Conservation (phyloP, 2,888 invertebrate species). For the Pristionchus entomophagus region DNA sequence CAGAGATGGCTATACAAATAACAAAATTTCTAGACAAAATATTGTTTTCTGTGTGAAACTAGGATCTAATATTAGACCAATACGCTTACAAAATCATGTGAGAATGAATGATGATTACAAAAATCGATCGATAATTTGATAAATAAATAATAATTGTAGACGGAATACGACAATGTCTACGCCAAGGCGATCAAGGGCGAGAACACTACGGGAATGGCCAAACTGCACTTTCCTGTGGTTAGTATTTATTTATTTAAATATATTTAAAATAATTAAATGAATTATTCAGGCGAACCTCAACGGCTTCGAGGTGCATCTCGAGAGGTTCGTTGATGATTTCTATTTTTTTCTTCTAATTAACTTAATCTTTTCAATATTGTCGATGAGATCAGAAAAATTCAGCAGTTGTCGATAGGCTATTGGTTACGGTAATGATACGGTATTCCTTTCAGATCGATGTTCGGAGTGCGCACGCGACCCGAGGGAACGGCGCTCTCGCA, state of each 20-base stretch:
- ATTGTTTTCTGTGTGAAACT: too few relatives aligned
- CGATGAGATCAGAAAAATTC: too few relatives aligned
- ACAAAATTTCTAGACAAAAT: too few relatives aligned
- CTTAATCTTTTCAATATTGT: too few relatives aligned
- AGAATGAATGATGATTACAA: too few relatives aligned
- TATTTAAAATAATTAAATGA: background rate
- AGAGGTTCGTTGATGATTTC: slow-evolving; percentile 50
- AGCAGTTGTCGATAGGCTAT: too few relatives aligned
- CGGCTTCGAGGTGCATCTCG: slow-evolving; percentile 70
- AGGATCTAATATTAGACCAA: too few relatives aligned
- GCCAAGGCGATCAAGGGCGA: slow-evolving; percentile 47
- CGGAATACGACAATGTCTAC: slow-evolving; percentile 59
- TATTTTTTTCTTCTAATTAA: background rate
- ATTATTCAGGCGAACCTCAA: slow-evolving; percentile 52
- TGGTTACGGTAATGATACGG: too few relatives aligned
- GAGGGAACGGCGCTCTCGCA: background rate
- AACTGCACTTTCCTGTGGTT: slow-evolving; percentile 67
- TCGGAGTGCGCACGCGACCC: slow-evolving; percentile 43
- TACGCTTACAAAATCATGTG: too few relatives aligned
- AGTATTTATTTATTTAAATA: slow-evolving; percentile 48
- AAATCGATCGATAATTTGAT: too few relatives aligned
- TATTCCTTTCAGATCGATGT: slow-evolving; percentile 8
- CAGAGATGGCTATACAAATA: too few relatives aligned
- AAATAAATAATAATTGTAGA: too few relatives aligned
- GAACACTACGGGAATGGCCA: slow-evolving; percentile 50